These are phyloP conservation scores for Rhinogobius similis DNA, from an alignment of 2,113 vertebrate species.

Conservation along the genomic window DNA sequence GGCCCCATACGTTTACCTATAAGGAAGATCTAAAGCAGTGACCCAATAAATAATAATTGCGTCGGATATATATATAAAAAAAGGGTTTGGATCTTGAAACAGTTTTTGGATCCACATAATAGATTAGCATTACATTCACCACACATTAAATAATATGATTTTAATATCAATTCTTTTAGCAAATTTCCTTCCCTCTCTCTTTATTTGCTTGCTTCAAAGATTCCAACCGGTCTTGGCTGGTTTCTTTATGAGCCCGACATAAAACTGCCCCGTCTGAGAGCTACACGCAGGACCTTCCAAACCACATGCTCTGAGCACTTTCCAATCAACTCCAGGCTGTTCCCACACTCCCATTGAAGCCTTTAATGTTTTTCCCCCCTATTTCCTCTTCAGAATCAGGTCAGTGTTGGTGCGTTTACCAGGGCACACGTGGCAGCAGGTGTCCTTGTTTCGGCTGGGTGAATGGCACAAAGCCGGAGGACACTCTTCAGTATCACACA, in stretches of 20 bases:
- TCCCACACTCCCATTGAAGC: neutral
- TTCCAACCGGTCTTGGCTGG: conserved; percentile 55
- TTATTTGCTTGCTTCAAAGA: conserved; percentile 56
- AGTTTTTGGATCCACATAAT: neutral
- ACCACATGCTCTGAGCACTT: conserved; percentile 62
- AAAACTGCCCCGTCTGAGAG: conserved; percentile 55
- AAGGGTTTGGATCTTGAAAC: neutral
- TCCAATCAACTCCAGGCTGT: conserved; percentile 27
- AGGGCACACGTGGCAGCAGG: conserved; percentile 79
- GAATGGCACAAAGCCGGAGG: conserved; percentile 80
- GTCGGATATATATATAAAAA: neutral
- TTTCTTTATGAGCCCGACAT: conserved; percentile 71
- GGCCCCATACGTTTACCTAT: no score
- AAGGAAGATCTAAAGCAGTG: no score
- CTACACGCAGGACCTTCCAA: conserved; percentile 46
- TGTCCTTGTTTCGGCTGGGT: conserved; percentile 73
- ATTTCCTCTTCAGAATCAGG: neutral
- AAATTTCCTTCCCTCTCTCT: neutral
- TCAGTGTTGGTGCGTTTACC: conserved; percentile 55
- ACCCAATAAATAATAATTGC: no score
- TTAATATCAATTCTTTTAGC: neutral
- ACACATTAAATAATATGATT: neutral
- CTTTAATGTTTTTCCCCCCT: neutral
- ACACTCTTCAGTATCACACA: conserved; percentile 81
- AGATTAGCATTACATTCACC: neutral